Conservation (phyloP, 2,797 vertebrate genomes). For the Hydrocynus forskahlii region DNA sequence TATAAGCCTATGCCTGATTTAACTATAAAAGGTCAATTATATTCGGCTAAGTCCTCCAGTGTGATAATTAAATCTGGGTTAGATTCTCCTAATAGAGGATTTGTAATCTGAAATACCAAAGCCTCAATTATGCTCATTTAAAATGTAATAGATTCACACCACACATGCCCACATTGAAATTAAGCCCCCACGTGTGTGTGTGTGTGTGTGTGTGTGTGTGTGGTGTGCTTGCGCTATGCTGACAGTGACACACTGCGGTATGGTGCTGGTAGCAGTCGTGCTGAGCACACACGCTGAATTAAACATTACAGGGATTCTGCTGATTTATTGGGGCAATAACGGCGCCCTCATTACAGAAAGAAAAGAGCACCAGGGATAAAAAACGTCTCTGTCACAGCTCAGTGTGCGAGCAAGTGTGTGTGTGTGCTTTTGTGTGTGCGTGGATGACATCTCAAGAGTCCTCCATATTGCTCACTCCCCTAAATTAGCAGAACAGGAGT, state of each 20-base stretch:
- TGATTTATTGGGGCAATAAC: conserved; percentile 99
- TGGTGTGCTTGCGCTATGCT: conserved; percentile 61
- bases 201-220: conserved; percentile 9
- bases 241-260: conserved; percentile 94
- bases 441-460: conserved; percentile 26
- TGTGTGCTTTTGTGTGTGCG: conserved; percentile 44
- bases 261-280: conserved; percentile 92
- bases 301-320: conserved; percentile 97
- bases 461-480: conserved; percentile 93
- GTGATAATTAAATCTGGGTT: conserved; percentile 54
- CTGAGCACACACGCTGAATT: conserved; percentile 99
- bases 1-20: conserved; percentile 27
- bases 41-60: conserved; percentile 62
- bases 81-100: conserved; percentile 44
- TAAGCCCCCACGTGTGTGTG: conserved; percentile 20
- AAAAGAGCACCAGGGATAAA: conserved; percentile 81
- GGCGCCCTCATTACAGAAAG: conserved; percentile 97
- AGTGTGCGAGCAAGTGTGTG: conserved; percentile 55
- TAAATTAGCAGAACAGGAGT: conserved; percentile 91
- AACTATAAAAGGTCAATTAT: conserved; percentile 51
- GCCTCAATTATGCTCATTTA: conserved; percentile 45
- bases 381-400: conserved; percentile 67
- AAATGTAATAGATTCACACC: conserved; percentile 45
- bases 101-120: conserved; percentile 53
- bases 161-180: conserved; percentile 23